Base-by-base conservation (phyloP, 2,888 invertebrate genomes). In the Xylophagus ater region DNA sequence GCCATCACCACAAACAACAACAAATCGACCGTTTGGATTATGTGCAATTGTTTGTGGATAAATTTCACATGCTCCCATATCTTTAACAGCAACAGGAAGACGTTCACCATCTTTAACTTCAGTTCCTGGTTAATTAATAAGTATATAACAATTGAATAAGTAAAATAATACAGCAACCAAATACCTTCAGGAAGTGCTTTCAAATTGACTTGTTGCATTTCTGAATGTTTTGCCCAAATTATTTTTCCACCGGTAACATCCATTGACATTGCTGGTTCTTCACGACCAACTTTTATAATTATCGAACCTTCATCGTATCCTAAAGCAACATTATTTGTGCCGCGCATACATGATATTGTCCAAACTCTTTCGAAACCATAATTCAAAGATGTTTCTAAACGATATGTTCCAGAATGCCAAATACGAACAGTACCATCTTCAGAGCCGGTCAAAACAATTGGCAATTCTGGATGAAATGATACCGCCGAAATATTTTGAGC, bases 251-350 rank as follows among this genome's bases (percentile, higher is more conserved):
- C 98, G 54, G 84, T 83, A 2, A 86, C 84, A 63, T 98, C 98
- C 98, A 98, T 99, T 0, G 96, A 94, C 57, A 96, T 93, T 0
- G 97, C 97, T 1, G 98, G 98, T 60, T 98, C 97, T 61, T 99
- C 98, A 26, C 97, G 74, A 2, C 98, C 98, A 3, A 65, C 64
- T 47, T 65, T 65, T 7, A 65, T 64, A 23, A 65, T 66, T 18
- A 65, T 63, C 1, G 65, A 64, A 14, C 65, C 65, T 44, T 65
- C 65, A 38, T 65, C 69, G 58, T 62, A 78, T 62, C 97, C 88
- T 37, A 99, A 73, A 4, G 93, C 93, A 1, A 99, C 90, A 65
- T 92, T 92, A 60, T 97, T 97, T 1, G 92, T 92, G 8, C 94
- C 93, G 52, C 83, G 81, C 72, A 89, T 77, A 45, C 88, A 85